Percentiles rank a stretch among this genome's conserved stretches.
phyloP scores from a whole-genome alignment of 2,797 vertebrate species.

The Gadopsis marmoratus region DNA sequence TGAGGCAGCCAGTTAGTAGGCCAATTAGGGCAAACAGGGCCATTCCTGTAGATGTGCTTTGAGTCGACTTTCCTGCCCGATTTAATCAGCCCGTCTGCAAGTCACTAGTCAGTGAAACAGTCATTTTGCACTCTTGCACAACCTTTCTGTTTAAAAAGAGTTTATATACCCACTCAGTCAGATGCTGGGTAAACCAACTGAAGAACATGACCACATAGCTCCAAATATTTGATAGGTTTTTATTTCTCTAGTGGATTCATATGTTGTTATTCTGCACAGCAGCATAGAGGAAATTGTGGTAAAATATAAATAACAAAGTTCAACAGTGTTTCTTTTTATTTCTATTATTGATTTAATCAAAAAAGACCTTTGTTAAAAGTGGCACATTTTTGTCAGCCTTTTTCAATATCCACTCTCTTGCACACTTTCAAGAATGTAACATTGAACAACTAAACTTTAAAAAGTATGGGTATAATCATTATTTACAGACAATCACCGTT shows the following conservation, averaged over 20 bases:
- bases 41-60: slow-evolving; percentile 33
- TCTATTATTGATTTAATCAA: slow-evolving; percentile 87
- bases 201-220: slow-evolving; percentile 67
- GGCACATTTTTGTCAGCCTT: slow-evolving; percentile 79
- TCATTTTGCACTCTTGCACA: slow-evolving; percentile 21
- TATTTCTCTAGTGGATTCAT: slow-evolving; percentile 88
- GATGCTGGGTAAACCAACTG: slow-evolving; percentile 47
- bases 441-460: slow-evolving; percentile 84
- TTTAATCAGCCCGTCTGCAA: slow-evolving; percentile 37
- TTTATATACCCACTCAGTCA: not conserved
- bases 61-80: slow-evolving; percentile 19
- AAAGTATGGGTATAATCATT: slow-evolving; percentile 84
- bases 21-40: slow-evolving; percentile 19
- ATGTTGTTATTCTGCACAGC: slow-evolving; percentile 88
- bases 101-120: slow-evolving; percentile 14
- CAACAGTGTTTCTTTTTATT: slow-evolving; percentile 86
- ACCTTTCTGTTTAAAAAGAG: not conserved
- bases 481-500: slow-evolving; percentile 87
- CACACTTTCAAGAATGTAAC: slow-evolving; percentile 81
- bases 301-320: slow-evolving; percentile 90
- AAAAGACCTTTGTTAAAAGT: slow-evolving; percentile 85
- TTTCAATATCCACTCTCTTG: slow-evolving; percentile 77
- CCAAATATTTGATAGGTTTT: slow-evolving; percentile 84
- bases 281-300: slow-evolving; percentile 87
- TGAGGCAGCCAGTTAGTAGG: slow-evolving; percentile 24